Evolutionary conservation across 2,797 vertebrate species (phyloP).

Genomic region (Hyperoplus immaculatus): DNA sequence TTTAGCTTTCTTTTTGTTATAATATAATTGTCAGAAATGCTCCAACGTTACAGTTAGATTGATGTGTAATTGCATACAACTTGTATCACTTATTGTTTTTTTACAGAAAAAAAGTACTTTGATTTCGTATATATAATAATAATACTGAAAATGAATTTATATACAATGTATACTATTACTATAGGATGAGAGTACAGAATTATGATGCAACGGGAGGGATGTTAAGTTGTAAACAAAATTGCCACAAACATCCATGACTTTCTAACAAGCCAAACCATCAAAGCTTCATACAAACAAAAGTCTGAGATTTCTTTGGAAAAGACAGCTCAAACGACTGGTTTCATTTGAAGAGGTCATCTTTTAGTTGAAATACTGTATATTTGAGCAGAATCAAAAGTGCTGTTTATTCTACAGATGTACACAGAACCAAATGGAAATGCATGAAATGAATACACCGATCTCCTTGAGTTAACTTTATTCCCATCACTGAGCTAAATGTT

Average conservation of each 20-base stretch:
- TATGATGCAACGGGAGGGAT: background rate
- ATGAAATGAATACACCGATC: slow-evolving; percentile 45
- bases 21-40: background rate
- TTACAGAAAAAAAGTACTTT: background rate
- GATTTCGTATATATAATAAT: background rate
- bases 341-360: slow-evolving; percentile 48
- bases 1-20: background rate
- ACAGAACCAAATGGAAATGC: slow-evolving; percentile 58
- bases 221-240: slow-evolving; percentile 38
- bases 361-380: slow-evolving; percentile 28
- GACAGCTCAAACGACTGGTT: slow-evolving; percentile 57
- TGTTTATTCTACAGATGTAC: slow-evolving; percentile 59
- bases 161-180: background rate
- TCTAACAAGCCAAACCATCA: slow-evolving; percentile 44
- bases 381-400: slow-evolving; percentile 53
- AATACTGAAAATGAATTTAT: background rate
- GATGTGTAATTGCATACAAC: background rate
- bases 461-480: slow-evolving; percentile 61
- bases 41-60: background rate
- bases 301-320: slow-evolving; percentile 20
- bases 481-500: slow-evolving; percentile 58
- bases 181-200: background rate
- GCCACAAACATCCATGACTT: slow-evolving; percentile 21
- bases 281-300: slow-evolving; percentile 54
- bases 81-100: background rate